Percentiles rank a stretch among this genome's conserved stretches.
Conservation (phyloP, 2,113 vertebrate genomes). For the Apodemus speciosus region DNA sequence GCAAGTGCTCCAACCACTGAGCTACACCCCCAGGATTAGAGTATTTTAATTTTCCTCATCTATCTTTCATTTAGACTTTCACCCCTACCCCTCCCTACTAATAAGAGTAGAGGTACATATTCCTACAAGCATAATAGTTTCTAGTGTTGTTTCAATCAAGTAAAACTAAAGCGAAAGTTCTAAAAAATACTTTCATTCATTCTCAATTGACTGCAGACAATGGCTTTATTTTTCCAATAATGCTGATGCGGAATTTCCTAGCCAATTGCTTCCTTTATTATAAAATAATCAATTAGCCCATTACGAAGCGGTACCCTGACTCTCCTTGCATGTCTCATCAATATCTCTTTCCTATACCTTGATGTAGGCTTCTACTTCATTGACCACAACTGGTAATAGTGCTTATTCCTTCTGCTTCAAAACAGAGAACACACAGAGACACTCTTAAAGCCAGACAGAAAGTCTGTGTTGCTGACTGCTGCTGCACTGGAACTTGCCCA, state of each 20-base stretch:
- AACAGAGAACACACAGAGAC: background rate
- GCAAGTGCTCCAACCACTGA: background rate
- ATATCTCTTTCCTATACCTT: background rate
- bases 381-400: background rate
- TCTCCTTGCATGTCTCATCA: background rate
- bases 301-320: background rate
- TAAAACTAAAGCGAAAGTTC: background rate
- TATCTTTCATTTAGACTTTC: background rate
- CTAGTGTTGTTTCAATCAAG: background rate
- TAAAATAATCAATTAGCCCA: constrained; percentile 27
- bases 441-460: background rate
- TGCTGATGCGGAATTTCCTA: background rate
- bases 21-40: background rate
- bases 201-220: background rate
- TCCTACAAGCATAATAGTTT: background rate
- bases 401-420: background rate
- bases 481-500: background rate
- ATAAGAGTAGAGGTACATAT: background rate
- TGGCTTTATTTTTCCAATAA: background rate
- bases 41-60: background rate
- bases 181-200: background rate
- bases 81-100: background rate
- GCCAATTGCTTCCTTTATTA: background rate
- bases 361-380: background rate
- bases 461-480: background rate